Conservation (phyloP, 2,797 vertebrate genomes). For the Sebastes cheni region DNA sequence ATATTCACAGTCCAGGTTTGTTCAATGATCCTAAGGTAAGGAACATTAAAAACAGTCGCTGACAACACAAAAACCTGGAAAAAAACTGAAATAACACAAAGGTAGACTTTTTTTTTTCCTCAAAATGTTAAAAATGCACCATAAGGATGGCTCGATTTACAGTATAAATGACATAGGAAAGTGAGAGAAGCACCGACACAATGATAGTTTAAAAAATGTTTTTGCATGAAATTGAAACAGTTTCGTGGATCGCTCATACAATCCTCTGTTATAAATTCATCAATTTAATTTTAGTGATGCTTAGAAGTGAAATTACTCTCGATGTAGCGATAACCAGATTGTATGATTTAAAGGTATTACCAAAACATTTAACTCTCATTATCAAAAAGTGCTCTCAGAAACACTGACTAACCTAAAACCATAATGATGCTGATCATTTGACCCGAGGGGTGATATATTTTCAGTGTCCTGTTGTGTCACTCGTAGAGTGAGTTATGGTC, state of each 20-base stretch:
- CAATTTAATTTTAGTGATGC: slow-evolving; percentile 72
- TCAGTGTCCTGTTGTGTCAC: slow-evolving; percentile 54
- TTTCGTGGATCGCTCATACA: slow-evolving; percentile 69
- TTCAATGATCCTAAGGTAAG: slow-evolving; percentile 71
- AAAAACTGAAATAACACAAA: slow-evolving; percentile 48
- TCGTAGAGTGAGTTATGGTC: slow-evolving; percentile 71
- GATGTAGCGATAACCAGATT: slow-evolving; percentile 49
- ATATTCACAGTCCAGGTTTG: slow-evolving; percentile 79
- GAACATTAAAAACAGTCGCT: slow-evolving; percentile 69
- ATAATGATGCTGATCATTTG: slow-evolving; percentile 78
- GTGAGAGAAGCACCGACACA: slow-evolving; percentile 88
- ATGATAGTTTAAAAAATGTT: slow-evolving; percentile 72
- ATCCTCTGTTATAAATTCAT: slow-evolving; percentile 65
- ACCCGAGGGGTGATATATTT: slow-evolving; percentile 71
- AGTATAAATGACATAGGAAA: slow-evolving; percentile 78
- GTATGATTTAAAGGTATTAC: slow-evolving; percentile 77
- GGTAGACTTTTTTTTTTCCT: slow-evolving; percentile 35
- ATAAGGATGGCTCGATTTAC: slow-evolving; percentile 80
- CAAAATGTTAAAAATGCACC: slow-evolving; percentile 81
- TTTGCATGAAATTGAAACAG: slow-evolving; percentile 79
- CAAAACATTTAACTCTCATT: slow-evolving; percentile 80
- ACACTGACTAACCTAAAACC: slow-evolving; percentile 81
- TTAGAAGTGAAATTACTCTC: slow-evolving; percentile 67
- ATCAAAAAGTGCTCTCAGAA: slow-evolving; percentile 89
- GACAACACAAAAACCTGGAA: slow-evolving; percentile 63